Percentiles rank a stretch among this genome's conserved stretches.
Conservation (phyloP, 2,113 vertebrate species). For the Struthidea cinerea region DNA sequence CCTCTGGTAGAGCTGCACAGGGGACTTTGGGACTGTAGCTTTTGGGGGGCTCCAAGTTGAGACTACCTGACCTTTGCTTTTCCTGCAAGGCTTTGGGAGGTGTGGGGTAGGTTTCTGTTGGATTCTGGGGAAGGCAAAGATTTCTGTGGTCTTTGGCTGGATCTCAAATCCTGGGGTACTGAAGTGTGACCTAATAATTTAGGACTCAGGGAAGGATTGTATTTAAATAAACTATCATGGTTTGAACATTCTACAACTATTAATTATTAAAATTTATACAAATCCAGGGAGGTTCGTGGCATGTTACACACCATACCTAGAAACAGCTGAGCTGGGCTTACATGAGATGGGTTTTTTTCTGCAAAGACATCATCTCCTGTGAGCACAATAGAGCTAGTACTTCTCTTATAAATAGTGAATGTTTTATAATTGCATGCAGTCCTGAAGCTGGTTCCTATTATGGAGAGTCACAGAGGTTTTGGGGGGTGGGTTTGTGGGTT, state of each 20-base stretch:
- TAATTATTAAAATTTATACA: conserved; percentile 51
- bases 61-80: background rate
- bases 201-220: conserved; percentile 2
- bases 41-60: background rate
- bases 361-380: conserved; percentile 32
- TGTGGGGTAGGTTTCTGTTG: background rate
- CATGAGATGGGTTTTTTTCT: background rate
- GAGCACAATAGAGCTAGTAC: conserved; percentile 36
- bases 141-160: conserved; percentile 50
- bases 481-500: conserved; percentile 3
- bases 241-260: conserved; percentile 28
- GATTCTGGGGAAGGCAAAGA: conserved; percentile 14
- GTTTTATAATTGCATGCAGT: conserved; percentile 49
- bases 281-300: background rate
- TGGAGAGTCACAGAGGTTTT: background rate
- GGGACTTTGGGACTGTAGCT: background rate
- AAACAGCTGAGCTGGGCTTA: conserved; percentile 55
- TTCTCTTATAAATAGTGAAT: conserved; percentile 35
- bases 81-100: background rate
- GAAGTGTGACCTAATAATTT: conserved; percentile 52
- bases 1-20: background rate
- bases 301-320: background rate
- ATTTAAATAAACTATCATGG: conserved; percentile 53
- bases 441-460: conserved; percentile 62
- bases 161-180: conserved; percentile 48